Percentiles rank a stretch among this genome's conserved stretches.
Conservation (phyloP, 2,113 vertebrate species). For the Zosterops lateralis region DNA sequence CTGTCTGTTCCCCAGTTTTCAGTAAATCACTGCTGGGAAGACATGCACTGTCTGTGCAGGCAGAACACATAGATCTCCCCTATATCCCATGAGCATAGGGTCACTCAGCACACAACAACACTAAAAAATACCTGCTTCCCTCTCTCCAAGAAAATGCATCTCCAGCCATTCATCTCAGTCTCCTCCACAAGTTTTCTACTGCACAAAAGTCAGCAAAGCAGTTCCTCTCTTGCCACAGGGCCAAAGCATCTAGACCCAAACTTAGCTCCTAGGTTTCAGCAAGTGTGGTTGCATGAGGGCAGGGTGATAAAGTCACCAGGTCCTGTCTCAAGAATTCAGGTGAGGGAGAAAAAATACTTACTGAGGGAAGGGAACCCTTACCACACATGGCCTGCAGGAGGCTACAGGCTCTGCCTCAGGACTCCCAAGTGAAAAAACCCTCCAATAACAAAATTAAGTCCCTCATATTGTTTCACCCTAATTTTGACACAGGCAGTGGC, state of each 20-base stretch:
- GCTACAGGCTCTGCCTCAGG: not conserved
- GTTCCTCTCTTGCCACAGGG: accelerated
- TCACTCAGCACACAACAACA: accelerated
- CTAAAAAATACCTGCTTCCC: not conserved
- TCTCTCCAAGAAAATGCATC: not conserved
- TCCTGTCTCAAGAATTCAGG: not conserved
- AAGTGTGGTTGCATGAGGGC: not conserved
- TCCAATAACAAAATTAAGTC: not conserved
- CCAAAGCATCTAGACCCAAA: not conserved
- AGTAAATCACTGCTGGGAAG: not conserved
- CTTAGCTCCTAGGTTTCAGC: not conserved
- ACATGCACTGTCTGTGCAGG: not conserved
- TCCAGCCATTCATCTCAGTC: not conserved
- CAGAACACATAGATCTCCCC: not conserved
- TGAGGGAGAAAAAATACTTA: not conserved
- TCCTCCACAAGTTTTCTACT: not conserved
- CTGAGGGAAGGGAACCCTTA: not conserved
- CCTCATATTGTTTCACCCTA: not conserved
- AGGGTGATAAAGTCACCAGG: not conserved
- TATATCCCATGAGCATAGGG: not conserved
- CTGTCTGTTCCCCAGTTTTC: not conserved
- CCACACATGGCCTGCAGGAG: accelerated
- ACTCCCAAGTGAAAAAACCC: not conserved
- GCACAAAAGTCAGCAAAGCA: not conserved
- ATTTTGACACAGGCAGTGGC: not conserved